A percentile compares a stretch with the other conserved stretches of the same genome.
Conservation (phyloP, 2,113 vertebrate genomes). For the Pantherophis guttatus region DNA sequence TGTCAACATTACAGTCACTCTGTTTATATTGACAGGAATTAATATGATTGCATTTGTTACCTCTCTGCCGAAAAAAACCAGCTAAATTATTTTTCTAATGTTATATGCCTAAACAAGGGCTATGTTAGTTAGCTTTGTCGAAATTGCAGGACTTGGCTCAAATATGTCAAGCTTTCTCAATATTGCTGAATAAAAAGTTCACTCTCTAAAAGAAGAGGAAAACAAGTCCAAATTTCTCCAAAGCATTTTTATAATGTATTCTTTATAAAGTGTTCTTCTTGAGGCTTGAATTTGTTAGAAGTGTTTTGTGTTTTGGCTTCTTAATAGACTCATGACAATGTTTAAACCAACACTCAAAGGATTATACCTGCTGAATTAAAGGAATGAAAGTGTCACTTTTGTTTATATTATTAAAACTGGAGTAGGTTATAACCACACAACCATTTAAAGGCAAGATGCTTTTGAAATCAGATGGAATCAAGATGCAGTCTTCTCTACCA, state of each 20-base stretch:
- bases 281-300: background rate
- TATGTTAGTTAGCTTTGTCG: background rate
- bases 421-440: background rate
- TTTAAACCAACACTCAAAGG: slow-evolving; percentile 14
- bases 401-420: slow-evolving; percentile 27
- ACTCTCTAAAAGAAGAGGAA: slow-evolving; percentile 28
- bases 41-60: background rate
- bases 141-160: background rate
- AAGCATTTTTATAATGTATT: background rate
- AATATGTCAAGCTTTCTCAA: background rate
- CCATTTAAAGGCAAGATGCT: background rate
- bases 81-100: background rate
- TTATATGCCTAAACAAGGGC: background rate
- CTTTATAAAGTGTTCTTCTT: background rate
- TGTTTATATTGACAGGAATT: background rate
- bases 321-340: background rate
- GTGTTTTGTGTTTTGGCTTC: background rate
- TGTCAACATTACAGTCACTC: background rate
- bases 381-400: background rate
- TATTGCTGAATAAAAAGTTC: slow-evolving; percentile 21
- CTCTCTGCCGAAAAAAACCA: background rate
- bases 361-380: slow-evolving; percentile 20
- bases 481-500: background rate
- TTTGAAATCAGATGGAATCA: background rate
- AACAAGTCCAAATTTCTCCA: background rate